Evolutionary conservation across 2,888 invertebrate genomes (phyloP), one percentile per base, ranked within the genome.

Genomic region (Caenorhabditis doughertyi): DNA sequence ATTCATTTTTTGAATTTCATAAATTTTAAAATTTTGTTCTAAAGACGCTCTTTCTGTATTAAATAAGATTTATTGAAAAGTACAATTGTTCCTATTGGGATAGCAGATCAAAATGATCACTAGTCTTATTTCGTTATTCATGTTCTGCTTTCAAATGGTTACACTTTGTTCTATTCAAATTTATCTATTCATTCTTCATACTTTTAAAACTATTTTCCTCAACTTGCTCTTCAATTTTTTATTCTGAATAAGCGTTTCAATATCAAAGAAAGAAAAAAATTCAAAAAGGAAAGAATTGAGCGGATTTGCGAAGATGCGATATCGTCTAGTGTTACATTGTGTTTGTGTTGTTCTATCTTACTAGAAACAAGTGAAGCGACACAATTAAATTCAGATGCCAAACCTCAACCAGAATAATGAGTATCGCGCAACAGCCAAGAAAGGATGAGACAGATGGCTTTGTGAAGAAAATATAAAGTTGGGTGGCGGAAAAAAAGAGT

Each of bases 331-430:
- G 68, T 77, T 76, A 60, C 76, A 68, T 68, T 77, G 77, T 60
- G 58, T 25, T 49, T 67, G 58, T 67, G 44, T 77, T 60, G 49
- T 55, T 64, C 64, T n/a, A 44, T 74, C 29, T 44, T 71, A 68
- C 77, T 39, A 53, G 67, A 68, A 77, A 77, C 77, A 77, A 77
- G 68, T 77, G 77, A 70, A 68, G 77, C 77, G 77, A 77, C 49
- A 77, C 77, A 77, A 77, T 77, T 77, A 68, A 77, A 77, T 77
- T 77, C 77, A 68, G 77, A 77, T 77, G 77, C 77, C 77, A 77
- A 77, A 77, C 68, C 77, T 77, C 77, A 68, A 42, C 77, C 62
- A 77, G 68, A 68, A 77, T 77, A 77, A 77, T 77, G 68, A 77
- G 77, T 62, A 68, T 68, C 39, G 44, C 67, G 32, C 65, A 29